These are phyloP conservation scores for Brachyistius frenatus DNA, from an alignment of 2,113 vertebrate genomes.

Conservation along the genomic window DNA sequence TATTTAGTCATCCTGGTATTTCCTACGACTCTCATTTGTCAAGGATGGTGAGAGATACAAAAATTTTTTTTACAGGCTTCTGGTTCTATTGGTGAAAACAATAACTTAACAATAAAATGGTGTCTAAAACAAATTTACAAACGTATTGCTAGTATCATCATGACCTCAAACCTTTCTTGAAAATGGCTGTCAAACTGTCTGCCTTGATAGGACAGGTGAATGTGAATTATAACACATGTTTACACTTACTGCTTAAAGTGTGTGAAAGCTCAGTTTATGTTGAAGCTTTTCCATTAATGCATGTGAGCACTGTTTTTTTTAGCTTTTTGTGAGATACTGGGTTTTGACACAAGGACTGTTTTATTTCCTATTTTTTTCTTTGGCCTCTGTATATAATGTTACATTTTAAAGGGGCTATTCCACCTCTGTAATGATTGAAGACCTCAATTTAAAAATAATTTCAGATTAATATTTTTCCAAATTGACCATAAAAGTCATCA, in stretches of 20 bases:
- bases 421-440: too few species aligned
- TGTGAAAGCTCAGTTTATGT: neutral
- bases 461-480: neutral
- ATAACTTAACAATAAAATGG: too few species aligned
- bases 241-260: neutral
- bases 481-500: neutral
- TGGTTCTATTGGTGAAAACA: too few species aligned
- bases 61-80: neutral
- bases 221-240: neutral
- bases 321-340: neutral
- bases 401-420: too few species aligned
- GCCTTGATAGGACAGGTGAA: neutral
- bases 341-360: too few species aligned
- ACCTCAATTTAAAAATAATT: neutral
- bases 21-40: conserved; percentile 12
- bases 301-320: neutral
- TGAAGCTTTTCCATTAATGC: neutral
- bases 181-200: neutral
- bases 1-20: neutral
- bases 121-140: too few species aligned
- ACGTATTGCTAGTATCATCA: too few species aligned
- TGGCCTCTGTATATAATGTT: too few species aligned
- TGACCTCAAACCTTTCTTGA: too few species aligned
- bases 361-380: too few species aligned
- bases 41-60: neutral